phyloP scores from a whole-genome alignment of 2,888 invertebrate genomes.

The Amphipoea lucens region DNA sequence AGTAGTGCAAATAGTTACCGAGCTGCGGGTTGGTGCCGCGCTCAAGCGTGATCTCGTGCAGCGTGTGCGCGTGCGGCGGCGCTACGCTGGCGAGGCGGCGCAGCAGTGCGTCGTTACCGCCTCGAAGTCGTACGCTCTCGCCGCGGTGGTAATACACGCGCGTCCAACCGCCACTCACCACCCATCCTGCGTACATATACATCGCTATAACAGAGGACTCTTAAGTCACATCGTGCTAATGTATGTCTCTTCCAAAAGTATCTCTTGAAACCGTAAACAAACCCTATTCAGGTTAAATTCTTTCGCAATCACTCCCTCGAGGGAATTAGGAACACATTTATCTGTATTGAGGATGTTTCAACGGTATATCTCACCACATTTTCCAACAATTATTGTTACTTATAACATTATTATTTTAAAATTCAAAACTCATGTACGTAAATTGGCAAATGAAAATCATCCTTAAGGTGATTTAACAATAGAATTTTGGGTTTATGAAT shows the following conservation, averaged over 20 bases:
- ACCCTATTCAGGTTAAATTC: background rate
- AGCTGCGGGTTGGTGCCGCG: slow-evolving; percentile 96
- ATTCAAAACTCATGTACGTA: background rate
- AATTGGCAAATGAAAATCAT: too few relatives aligned
- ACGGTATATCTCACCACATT: background rate
- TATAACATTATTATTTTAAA: background rate
- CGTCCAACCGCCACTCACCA: slow-evolving; percentile 91
- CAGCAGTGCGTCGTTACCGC: slow-evolving; percentile 94
- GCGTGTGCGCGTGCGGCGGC: slow-evolving; percentile 92
- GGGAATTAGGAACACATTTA: too few relatives aligned
- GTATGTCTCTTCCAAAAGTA: background rate
- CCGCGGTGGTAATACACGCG: slow-evolving; percentile 98
- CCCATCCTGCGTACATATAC: slow-evolving; percentile 80
- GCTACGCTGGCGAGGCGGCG: slow-evolving; percentile 95
- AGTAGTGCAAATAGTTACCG: slow-evolving; percentile 70
- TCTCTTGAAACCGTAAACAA: background rate
- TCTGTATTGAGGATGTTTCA: too few relatives aligned
- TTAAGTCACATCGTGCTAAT: background rate
- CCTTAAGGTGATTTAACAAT: too few relatives aligned
- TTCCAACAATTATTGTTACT: background rate
- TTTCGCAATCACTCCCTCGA: background rate
- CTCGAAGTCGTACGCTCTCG: slow-evolving; percentile 96
- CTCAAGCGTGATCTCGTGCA: slow-evolving; percentile 93
- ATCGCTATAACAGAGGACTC: background rate
- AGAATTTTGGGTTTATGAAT: too few relatives aligned